Conservation (phyloP, 2,888 invertebrate genomes). For the Phaedon cochleariae region DNA sequence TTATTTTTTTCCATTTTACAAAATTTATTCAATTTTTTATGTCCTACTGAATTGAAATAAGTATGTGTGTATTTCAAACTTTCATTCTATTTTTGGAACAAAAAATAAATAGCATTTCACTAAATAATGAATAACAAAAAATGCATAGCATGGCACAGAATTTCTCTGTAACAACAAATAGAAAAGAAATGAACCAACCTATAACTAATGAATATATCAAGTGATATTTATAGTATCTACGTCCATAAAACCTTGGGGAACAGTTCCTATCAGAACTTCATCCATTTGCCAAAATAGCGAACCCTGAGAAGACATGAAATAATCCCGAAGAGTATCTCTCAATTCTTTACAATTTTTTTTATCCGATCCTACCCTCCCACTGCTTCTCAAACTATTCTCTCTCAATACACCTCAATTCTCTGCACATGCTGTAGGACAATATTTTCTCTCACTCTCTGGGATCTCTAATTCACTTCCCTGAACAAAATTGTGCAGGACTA, state of each 20-base stretch:
- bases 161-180: no score
- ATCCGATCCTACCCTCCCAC: background rate
- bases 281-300: background rate
- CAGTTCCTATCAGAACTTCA: background rate
- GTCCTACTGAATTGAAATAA: no score
- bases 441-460: constrained; percentile 7
- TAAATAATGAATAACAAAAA: background rate
- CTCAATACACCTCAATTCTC: constrained; percentile 7
- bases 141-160: background rate
- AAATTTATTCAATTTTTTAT: no score
- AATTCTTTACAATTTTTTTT: background rate
- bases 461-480: no score
- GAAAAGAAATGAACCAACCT: no score
- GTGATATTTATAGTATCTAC: no score
- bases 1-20: no score
- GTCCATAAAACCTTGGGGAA: background rate
- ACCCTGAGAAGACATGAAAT: constrained; percentile 9
- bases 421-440: constrained; percentile 5
- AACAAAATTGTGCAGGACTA: constrained; percentile 2
- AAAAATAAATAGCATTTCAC: no score
- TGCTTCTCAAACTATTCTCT: background rate
- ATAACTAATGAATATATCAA: no score
- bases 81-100: no score
- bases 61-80: no score
- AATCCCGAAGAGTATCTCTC: no score